Evolutionary conservation across 2,797 vertebrate species (phyloP).

Genomic region (Xenentodon cancila): DNA sequence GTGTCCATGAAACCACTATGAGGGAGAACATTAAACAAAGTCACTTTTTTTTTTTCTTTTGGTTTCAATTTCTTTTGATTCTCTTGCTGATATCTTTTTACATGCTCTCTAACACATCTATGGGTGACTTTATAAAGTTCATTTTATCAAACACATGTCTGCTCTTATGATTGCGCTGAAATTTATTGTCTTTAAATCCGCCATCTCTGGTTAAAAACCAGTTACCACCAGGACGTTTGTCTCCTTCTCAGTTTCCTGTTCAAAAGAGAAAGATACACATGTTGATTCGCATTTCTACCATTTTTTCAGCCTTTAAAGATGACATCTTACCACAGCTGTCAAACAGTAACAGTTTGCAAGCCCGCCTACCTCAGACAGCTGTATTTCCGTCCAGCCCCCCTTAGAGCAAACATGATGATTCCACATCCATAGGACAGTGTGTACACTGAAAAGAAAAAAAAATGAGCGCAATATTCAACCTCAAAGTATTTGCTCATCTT

Average conservation of each 20-base stretch:
- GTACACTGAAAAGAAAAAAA: conserved; percentile 64
- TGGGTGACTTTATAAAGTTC: not conserved
- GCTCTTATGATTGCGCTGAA: not conserved
- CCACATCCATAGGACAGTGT: conserved; percentile 75
- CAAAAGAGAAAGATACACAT: conserved; percentile 17
- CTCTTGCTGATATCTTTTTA: not conserved
- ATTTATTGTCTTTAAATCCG: not conserved
- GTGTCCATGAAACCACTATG: too few species aligned
- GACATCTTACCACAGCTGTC: not conserved
- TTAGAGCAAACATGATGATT: conserved; percentile 66
- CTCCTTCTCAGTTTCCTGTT: conserved; percentile 36
- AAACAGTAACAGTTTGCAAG: not conserved
- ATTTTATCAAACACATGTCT: conserved; percentile 5
- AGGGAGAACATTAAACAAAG: too few species aligned
- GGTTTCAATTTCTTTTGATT: too few species aligned
- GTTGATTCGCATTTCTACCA: conserved; percentile 9
- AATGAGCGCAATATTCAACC: conserved; percentile 22
- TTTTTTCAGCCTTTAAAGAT: not conserved
- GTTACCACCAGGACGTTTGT: not conserved
- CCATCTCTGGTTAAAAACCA: not conserved
- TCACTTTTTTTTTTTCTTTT: too few species aligned
- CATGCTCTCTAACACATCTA: not conserved
- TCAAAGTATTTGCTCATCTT: not conserved
- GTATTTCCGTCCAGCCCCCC: conserved; percentile 68
- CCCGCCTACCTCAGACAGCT: conserved; percentile 59